Percentiles rank a stretch among this genome's conserved stretches.
phyloP scores from a whole-genome alignment of 35 echinoderm and acorn worm species.

The Heliocidaris tuberculata region DNA sequence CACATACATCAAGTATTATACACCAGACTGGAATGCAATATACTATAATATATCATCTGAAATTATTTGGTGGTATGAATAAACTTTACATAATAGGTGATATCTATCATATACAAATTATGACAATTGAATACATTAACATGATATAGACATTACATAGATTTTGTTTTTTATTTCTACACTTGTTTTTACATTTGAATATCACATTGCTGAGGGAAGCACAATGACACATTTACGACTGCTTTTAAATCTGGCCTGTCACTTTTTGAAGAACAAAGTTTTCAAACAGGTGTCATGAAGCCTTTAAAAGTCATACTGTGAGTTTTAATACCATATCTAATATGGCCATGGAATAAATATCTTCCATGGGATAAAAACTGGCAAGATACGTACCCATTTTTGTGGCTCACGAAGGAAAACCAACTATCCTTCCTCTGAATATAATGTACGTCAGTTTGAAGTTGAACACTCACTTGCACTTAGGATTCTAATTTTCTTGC shows the following conservation, averaged over 20 bases:
- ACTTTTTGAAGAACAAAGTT: neutral
- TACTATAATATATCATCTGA: neutral
- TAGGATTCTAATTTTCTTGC: too few relatives aligned
- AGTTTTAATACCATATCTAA: neutral
- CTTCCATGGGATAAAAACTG: too few relatives aligned
- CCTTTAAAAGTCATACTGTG: neutral
- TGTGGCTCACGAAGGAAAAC: too few relatives aligned
- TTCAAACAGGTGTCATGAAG: neutral
- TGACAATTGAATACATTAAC: neutral
- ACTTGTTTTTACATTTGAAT: neutral
- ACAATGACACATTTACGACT: neutral
- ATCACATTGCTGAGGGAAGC: neutral
- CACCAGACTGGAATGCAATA: neutral
- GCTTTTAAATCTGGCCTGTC: neutral
- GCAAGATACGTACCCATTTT: too few relatives aligned
- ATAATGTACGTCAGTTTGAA: neutral
- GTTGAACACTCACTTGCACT: neutral
- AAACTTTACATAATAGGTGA: neutral
- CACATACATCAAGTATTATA: neutral
- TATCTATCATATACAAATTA: conserved; percentile 6
- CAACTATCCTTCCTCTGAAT: too few relatives aligned
- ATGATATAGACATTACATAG: neutral
- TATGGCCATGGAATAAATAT: neutral
- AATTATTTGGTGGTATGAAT: neutral
- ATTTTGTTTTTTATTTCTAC: neutral